Percentiles rank a stretch among this genome's conserved stretches.
These are phyloP conservation scores for Strix uralensis DNA, from an alignment of 2,113 vertebrate species.

Conservation along the genomic window DNA sequence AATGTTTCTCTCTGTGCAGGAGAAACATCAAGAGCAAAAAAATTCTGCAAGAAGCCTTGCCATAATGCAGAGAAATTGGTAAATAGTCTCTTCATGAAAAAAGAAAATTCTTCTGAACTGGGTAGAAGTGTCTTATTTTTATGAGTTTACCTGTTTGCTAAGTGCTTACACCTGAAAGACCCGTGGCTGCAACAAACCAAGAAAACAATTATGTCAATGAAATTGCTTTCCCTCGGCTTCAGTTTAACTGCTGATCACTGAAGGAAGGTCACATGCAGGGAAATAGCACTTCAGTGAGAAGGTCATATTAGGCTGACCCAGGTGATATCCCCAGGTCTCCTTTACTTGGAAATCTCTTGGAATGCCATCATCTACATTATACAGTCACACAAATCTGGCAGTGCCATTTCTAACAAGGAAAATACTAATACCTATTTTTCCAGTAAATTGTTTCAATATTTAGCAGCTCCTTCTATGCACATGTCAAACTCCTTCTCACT, in stretches of 20 bases:
- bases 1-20: background rate
- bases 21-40: background rate
- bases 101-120: background rate
- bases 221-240: background rate
- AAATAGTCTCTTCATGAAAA: background rate
- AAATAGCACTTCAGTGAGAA: background rate
- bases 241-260: background rate
- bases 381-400: background rate
- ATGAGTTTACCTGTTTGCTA: background rate
- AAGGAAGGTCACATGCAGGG: background rate
- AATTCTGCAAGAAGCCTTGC: background rate
- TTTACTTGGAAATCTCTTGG: background rate
- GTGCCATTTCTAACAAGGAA: background rate
- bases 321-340: background rate
- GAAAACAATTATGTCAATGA: background rate
- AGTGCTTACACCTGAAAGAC: background rate
- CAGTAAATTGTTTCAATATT: background rate
- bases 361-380: rapidly evolving
- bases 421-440: background rate
- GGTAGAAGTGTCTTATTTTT: background rate
- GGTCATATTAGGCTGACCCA: rapidly evolving
- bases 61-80: background rate
- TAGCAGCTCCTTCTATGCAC: background rate
- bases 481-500: background rate
- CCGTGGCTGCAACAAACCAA: background rate